These are phyloP conservation scores for Noturus placidus DNA, from an alignment of 2,113 vertebrate genomes.

Conservation along the genomic window DNA sequence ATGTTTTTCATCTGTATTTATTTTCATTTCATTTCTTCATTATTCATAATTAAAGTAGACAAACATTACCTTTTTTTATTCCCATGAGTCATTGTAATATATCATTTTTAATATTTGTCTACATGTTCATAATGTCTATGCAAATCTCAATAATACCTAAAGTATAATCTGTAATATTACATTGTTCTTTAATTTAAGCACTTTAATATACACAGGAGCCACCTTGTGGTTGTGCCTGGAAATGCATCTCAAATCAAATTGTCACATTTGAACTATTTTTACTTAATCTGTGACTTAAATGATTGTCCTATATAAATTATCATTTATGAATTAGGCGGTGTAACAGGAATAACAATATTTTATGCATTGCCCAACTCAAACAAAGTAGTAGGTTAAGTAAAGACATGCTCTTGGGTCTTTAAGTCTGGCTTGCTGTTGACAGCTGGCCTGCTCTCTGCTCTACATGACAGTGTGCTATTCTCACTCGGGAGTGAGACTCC, in stretches of 20 bases:
- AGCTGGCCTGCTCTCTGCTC: slow-evolving; percentile 20
- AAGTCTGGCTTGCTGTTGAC: slow-evolving; percentile 37
- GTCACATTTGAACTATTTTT: background rate
- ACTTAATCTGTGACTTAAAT: background rate
- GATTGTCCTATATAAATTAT: background rate
- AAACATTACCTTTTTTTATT: background rate
- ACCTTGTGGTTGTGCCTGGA: slow-evolving; percentile 60
- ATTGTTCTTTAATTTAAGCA: background rate
- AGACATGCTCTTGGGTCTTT: slow-evolving; percentile 13
- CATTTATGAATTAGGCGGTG: background rate
- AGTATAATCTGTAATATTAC: background rate
- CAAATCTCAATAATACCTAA: background rate
- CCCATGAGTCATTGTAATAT: background rate
- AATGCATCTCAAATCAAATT: background rate
- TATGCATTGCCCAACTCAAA: background rate
- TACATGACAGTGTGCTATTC: slow-evolving; percentile 67
- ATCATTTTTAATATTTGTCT: background rate
- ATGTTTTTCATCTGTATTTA: background rate
- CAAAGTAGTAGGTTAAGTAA: slow-evolving; percentile 6
- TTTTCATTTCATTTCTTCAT: background rate
- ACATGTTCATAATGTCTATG: background rate
- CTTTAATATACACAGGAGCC: slow-evolving; percentile 55
- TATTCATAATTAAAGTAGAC: slow-evolving; percentile 3
- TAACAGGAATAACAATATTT: slow-evolving; percentile 3
- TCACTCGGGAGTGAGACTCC: slow-evolving; percentile 46